Percentiles rank a stretch among this genome's conserved stretches.
Evolutionary conservation across 2,113 vertebrate genomes (phyloP).

Genomic region (Xenopus borealis): DNA sequence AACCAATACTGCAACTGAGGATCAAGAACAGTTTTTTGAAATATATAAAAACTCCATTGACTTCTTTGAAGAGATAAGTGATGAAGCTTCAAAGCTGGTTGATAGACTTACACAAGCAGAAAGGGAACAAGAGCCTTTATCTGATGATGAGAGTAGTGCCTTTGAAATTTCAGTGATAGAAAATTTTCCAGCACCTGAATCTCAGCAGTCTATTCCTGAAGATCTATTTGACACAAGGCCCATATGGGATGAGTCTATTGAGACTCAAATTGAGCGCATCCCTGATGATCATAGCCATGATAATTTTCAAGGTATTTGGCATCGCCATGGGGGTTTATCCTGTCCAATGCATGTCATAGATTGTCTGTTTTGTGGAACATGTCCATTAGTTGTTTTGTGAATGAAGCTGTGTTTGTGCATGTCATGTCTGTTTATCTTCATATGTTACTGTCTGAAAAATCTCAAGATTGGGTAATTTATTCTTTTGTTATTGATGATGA

Average conservation of each 20-base stretch:
- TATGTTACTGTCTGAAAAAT: constrained; percentile 70
- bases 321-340: constrained; percentile 78
- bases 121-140: constrained; percentile 80
- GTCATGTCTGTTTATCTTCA: constrained; percentile 69
- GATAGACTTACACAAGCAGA: constrained; percentile 87
- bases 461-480: constrained; percentile 85
- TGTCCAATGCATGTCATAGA: constrained; percentile 77
- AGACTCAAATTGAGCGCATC: constrained; percentile 98
- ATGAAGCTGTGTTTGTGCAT: constrained; percentile 67
- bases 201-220: constrained; percentile 84
- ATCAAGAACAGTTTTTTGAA: constrained; percentile 75
- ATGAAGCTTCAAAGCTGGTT: constrained; percentile 91
- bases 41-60: constrained; percentile 82
- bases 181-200: constrained; percentile 80
- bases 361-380: constrained; percentile 68
- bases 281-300: constrained; percentile 91
- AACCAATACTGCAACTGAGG: constrained; percentile 71
- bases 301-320: constrained; percentile 94
- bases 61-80: constrained; percentile 93
- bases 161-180: constrained; percentile 90
- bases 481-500: constrained; percentile 59
- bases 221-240: constrained; percentile 95
- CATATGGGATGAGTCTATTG: constrained; percentile 94
- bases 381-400: constrained; percentile 73
- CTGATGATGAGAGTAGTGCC: constrained; percentile 92